phyloP scores from a whole-genome alignment of 1,140 invertebrate species.

The Zeugodacus cucurbitae region DNA sequence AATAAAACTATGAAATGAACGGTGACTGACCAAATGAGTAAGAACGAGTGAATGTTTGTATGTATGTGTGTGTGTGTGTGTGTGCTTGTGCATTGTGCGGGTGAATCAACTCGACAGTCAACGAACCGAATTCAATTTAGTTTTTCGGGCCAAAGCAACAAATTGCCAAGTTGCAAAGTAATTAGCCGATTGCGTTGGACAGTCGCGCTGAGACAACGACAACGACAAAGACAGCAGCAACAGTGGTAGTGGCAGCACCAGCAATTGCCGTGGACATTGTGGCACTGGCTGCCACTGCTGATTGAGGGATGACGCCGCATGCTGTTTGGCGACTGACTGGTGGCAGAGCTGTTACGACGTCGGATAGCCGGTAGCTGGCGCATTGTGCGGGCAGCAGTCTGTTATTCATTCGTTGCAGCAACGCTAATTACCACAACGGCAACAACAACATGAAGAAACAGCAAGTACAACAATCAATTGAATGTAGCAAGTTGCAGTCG shows the following conservation, averaged over 20 bases:
- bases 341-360: background rate
- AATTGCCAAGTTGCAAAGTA: conserved; percentile 64
- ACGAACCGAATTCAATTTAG: conserved; percentile 58
- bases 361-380: conserved; percentile 36
- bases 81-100: background rate
- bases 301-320: background rate
- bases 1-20: conserved; percentile 13
- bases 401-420: background rate
- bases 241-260: no score
- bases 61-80: background rate
- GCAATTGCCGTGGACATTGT: background rate
- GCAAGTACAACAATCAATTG: background rate
- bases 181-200: conserved; percentile 55
- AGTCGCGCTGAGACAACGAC: background rate
- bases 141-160: conserved; percentile 54
- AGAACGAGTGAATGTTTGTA: background rate
- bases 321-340: background rate
- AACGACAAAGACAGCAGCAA: background rate
- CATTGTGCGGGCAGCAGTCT: conserved; percentile 55
- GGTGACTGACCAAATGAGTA: background rate
- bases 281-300: background rate
- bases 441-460: background rate
- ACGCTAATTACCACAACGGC: conserved; percentile 23
- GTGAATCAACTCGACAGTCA: conserved; percentile 30
- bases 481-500: background rate